These are phyloP conservation scores for Dasysyrphus tricinctus DNA, from an alignment of 2,888 invertebrate species.

Conservation along the genomic window DNA sequence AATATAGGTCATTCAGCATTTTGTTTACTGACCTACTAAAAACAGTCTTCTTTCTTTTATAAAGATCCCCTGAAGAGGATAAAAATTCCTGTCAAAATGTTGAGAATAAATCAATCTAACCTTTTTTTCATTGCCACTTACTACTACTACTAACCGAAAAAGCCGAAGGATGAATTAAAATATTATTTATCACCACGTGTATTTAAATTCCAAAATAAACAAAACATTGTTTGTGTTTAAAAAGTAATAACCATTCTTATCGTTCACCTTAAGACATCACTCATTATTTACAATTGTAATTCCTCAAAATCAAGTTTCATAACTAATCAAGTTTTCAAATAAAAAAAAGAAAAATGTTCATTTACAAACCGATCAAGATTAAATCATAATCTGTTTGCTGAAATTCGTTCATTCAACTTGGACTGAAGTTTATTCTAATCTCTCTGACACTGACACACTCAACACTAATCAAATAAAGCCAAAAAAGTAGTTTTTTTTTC, in stretches of 20 bases:
- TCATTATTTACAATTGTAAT: neutral
- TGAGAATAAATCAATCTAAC: no score
- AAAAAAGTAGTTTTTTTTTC: neutral
- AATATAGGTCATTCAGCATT: no score
- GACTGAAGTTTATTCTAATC: neutral
- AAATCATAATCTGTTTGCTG: slow-evolving; percentile 8
- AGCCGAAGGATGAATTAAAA: no score
- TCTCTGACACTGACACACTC: neutral
- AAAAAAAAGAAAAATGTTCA: slow-evolving; percentile 8
- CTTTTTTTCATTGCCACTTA: no score
- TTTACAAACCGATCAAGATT: slow-evolving; percentile 6
- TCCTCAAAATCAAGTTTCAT: neutral
- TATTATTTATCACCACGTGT: neutral
- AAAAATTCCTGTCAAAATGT: no score
- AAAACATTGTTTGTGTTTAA: neutral
- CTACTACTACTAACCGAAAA: no score
- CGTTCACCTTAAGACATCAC: slow-evolving; percentile 5
- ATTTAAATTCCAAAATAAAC: neutral
- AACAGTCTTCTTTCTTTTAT: no score
- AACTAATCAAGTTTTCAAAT: neutral
- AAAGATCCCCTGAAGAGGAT: no score
- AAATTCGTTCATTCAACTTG: slow-evolving; percentile 9
- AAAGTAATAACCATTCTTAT: neutral
- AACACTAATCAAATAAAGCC: neutral
- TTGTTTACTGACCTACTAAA: no score